These are phyloP conservation scores for Liopterus haemorrhoidalis DNA, from an alignment of 2,888 invertebrate genomes.

Conservation along the genomic window DNA sequence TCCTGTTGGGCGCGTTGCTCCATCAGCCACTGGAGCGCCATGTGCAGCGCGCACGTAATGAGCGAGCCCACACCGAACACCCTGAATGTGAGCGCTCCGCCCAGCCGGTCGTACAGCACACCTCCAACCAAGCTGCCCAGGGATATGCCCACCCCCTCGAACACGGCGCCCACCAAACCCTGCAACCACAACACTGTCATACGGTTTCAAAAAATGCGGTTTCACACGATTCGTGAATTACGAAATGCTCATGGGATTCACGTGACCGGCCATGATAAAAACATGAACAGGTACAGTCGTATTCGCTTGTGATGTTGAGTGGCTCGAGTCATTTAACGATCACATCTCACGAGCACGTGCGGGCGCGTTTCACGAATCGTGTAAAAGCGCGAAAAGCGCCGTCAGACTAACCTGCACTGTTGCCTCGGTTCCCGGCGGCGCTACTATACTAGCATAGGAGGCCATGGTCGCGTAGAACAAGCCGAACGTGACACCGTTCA, in stretches of 20 bases:
- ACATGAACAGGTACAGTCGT: no score
- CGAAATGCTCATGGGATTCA: no score
- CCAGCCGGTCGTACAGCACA: slow-evolving; percentile 56
- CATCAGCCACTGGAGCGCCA: slow-evolving; percentile 47
- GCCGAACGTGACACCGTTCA: slow-evolving; percentile 85
- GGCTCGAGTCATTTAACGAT: no score
- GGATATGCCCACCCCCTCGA: slow-evolving; percentile 81
- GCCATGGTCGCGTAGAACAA: slow-evolving; percentile 84
- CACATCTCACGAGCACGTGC: no score
- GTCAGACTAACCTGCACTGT: slow-evolving; percentile 70
- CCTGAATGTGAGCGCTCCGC: slow-evolving; percentile 64
- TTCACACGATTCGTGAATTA: no score
- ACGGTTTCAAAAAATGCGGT: no score
- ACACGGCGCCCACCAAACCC: slow-evolving; percentile 80
- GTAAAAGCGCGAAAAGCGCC: no score
- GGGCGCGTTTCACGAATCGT: no score
- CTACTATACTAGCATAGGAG: slow-evolving; percentile 76
- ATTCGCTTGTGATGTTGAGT: no score
- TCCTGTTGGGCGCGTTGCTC: no score
- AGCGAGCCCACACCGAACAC: slow-evolving; percentile 67
- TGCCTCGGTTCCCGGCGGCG: slow-evolving; percentile 78
- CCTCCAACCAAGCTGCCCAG: slow-evolving; percentile 76
- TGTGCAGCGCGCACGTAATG: slow-evolving; percentile 54
- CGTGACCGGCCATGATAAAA: no score
- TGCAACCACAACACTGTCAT: no score